Base-by-base conservation (phyloP, 1,140 invertebrate genomes). In the Bombus turneri region DNA sequence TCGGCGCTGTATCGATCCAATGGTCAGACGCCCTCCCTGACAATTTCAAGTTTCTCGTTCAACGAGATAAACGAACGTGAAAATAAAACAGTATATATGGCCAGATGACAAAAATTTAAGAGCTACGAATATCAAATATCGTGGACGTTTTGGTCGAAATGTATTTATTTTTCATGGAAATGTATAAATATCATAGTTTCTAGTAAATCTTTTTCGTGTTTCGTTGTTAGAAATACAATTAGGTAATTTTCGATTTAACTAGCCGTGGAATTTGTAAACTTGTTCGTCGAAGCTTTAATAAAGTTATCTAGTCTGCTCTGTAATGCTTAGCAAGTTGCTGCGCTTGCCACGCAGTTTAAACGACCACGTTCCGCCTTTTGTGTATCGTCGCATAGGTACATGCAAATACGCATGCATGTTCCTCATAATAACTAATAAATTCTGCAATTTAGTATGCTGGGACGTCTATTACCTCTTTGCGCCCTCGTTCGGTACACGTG, bases 371-470 rank as follows among this genome's bases (percentile, higher is more conserved):
- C 57, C 69, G 53, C 47, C 74, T 62, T 59, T 68, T 57, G 15
- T 59, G 74, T n/a, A 47, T 68, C 74, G 75, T 39, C 28, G 53
- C 41, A 39, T 64, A 37, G 59, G 39, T 69, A 66, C 77, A 37
- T 8, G 78, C 57, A 37, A 39, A 43, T 31, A 72, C 43, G 39
- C 43, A 71, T 31, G 79, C 72, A 75, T 62, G 74, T 73, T 75
- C 76, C 77, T 64, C 87, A 89, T 89, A 89, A 89, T 89, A 68
- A 69, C 76, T 86, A 89, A 89, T 89, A 89, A 86, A 89, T 89
- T 89, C 37, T 89, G 85, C 77, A 86, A 89, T 86, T 86, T 83
- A 89, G 15, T 83, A 84, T 73, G 86, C 31, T n/a, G 84, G 80
- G 66, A 75, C 79, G 68, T 71, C 66, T 25, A 81, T 85, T 85